Evolutionary conservation across 2,797 vertebrate genomes (phyloP), one percentile per base, ranked within the genome.

Genomic region (Myotis vivesi): DNA sequence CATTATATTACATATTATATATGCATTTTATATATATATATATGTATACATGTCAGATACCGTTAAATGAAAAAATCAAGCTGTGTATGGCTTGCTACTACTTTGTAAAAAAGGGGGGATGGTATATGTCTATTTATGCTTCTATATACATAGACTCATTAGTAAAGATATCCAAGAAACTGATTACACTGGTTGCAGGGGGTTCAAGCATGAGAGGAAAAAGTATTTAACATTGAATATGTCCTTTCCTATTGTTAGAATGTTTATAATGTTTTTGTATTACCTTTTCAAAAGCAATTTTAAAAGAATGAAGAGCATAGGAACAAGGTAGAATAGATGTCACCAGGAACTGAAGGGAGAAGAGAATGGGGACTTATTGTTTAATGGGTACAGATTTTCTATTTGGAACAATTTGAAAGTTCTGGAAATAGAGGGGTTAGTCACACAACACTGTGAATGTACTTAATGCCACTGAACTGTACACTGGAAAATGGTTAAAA

Each of bases 281-380:
- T 91, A 36, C 33, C 17, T 53, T 94, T 82, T 87, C 62, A 85
- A 76, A 97, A 89, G 68, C 22, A 81, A 81, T 57, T 83, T 82
- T 93, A n/a, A 73, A 96, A 49, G 22, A 86, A 33, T 7, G 51
- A 89, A 46, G n/a, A 73, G 4, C 49, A 73, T 41, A 79, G 62
- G 81, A 69, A 94, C 38, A 75, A 85, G 87, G 44, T 72, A 88
- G 41, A 86, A 91, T 49, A 20, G n/a, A 89, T 76, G 28, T 59
- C 82, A 86, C 41, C 41, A 83, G 12, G 64, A 41, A 20, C 46
- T n/a, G 55, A 28, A 10, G 55, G 41, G 3, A 28, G 5, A 46
- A 33, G 17, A 23, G 66, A 94, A 89, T 64, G 30, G 51, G 44
- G 20, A 77, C 13, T 68, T 77, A 71, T 3, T 80, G 5, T 86